phyloP scores from a whole-genome alignment of 2,113 vertebrate genomes.

The Peucedramus taeniatus region DNA sequence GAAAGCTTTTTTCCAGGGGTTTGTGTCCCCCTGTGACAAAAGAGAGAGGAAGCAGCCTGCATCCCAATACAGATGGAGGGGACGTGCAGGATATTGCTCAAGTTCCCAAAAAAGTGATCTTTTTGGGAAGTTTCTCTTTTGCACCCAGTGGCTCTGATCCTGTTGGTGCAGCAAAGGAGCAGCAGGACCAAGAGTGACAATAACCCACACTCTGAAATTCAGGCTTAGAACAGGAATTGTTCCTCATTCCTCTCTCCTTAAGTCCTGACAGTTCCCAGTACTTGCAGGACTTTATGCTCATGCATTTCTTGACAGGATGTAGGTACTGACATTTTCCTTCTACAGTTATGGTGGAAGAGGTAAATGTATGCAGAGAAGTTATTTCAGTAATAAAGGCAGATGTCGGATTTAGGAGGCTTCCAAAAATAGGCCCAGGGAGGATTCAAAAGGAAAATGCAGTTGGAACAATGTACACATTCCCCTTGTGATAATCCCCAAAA shows the following conservation, averaged over 20 bases:
- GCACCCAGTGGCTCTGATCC: not conserved
- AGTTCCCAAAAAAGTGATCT: not conserved
- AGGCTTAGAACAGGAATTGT: not conserved
- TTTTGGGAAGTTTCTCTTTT: not conserved
- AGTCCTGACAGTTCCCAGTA: not conserved
- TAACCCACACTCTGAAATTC: not conserved
- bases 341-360: not conserved
- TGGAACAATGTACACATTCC: not conserved
- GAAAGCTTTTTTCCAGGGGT: not conserved
- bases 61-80: not conserved
- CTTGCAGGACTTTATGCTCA: not conserved
- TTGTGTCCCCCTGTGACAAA: not conserved
- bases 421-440: not conserved
- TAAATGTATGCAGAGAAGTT: not conserved
- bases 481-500: not conserved
- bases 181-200: not conserved
- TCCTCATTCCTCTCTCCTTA: not conserved
- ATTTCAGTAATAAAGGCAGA: not conserved
- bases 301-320: not conserved
- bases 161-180: not conserved
- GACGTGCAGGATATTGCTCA: rapidly evolving
- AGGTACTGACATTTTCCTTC: not conserved
- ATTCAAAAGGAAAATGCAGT: not conserved
- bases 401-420: not conserved
- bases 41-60: not conserved